Base-by-base conservation (phyloP, 2,797 vertebrate genomes). In the Argentina silus region DNA sequence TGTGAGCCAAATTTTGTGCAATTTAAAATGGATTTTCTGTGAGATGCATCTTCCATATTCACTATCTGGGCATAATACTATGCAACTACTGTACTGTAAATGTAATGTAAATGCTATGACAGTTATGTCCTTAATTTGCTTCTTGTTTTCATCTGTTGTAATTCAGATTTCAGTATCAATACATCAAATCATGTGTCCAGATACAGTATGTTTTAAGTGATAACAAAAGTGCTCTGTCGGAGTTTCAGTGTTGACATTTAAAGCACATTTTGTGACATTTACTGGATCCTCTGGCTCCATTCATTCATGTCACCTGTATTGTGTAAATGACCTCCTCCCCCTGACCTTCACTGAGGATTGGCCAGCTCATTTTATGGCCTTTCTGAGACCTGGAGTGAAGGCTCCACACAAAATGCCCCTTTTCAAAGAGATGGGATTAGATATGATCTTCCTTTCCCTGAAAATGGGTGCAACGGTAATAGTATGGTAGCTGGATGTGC, bases 1-100 rank as follows among this genome's bases (percentile, higher is more conserved):
- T 74, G 57, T 72, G 69, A 14, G 61, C 17, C 53, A 63, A 70
- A 75, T 75, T 84, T 79, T 74, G 73, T 84, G 80, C 69, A 61
- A 53, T 73, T 56, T 61, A 44, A 86, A 83, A 73, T 80, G 81
- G 85, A 75, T 68, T 67, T 78, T 79, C 50, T 27, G 3, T 67
- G 71, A 79, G 61, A 87, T 65, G 72, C 71, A 74, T 75, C 56
- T 56, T 66, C 3, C 64, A 10, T 7, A 47, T 21, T 3, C 1
- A 65, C n/a, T 12, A n/a, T n/a, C 6, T 17, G 44, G 47, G 10
- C n/a, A 66, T 48, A 48, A 12, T 27, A 50, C 11, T n/a, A 17
- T 63, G 61, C 61, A 43, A 44, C 42, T 44, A 17, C 36, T n/a
- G n/a, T 19, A 7, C 17, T 55, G 15, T 11, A 11, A 12, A 10